Evolutionary conservation across 2,113 vertebrate genomes (phyloP).

Genomic region (Carollia perspicillata): DNA sequence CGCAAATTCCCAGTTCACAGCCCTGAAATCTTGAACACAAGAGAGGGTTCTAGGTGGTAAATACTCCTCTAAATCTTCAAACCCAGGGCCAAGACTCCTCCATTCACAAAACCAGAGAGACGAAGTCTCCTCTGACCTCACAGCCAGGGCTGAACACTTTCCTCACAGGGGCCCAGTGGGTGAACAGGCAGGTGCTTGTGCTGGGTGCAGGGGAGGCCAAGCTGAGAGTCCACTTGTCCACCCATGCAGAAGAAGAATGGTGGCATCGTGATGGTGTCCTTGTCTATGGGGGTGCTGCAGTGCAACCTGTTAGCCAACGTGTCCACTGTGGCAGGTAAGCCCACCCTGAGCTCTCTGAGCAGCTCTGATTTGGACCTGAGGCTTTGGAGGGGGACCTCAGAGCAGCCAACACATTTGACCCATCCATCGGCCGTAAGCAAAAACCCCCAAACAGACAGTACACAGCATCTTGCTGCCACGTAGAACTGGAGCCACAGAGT

Average conservation of each 20-base stretch:
- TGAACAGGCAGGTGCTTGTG: background rate
- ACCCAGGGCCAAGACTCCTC: background rate
- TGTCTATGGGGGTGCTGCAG: conserved; percentile 85
- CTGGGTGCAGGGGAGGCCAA: background rate
- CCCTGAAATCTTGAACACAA: background rate
- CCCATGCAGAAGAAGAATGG: conserved; percentile 86
- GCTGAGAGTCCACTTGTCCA: conserved; percentile 1
- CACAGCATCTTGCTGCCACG: background rate
- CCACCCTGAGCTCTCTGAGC: background rate
- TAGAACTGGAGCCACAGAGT: background rate
- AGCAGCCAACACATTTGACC: background rate
- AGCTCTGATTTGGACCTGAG: background rate
- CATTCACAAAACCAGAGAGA: background rate
- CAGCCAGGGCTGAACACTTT: background rate
- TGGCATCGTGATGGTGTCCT: conserved; percentile 93
- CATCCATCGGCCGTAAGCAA: background rate
- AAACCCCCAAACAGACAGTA: background rate
- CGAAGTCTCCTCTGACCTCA: background rate
- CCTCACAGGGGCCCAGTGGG: background rate
- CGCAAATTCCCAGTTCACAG: background rate
- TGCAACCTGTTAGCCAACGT: conserved; percentile 79
- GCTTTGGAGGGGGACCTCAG: background rate
- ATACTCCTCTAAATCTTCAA: background rate
- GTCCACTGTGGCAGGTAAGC: conserved; percentile 88
- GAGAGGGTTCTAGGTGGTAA: background rate